Evolutionary conservation across 2,113 vertebrate genomes (phyloP).

Genomic region (Poeciliopsis occidentalis): DNA sequence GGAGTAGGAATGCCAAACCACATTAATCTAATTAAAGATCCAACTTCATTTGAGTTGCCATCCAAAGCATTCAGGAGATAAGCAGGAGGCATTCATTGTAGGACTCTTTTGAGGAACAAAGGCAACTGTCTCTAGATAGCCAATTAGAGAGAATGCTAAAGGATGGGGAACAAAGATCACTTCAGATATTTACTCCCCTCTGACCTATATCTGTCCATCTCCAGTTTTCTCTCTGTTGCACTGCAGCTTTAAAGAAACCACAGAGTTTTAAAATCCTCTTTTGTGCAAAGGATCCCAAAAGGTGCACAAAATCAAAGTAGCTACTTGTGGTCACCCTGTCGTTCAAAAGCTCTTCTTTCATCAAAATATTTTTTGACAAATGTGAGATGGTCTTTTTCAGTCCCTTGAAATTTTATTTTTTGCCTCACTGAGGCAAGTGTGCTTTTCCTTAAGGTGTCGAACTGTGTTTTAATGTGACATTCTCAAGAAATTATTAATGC

Average conservation of each 20-base stretch:
- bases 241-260: constrained; percentile 47
- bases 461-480: no score
- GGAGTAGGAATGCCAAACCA: constrained; percentile 40
- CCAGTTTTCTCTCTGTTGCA: constrained; percentile 39
- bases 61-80: constrained; percentile 63
- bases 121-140: constrained; percentile 67
- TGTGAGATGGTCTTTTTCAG: no score
- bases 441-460: no score
- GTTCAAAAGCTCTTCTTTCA: constrained; percentile 42
- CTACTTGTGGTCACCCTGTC: constrained; percentile 56
- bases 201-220: constrained; percentile 9
- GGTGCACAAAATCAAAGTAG: constrained; percentile 47
- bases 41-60: constrained; percentile 55
- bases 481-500: no score
- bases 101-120: constrained; percentile 69
- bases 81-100: constrained; percentile 62
- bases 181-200: constrained; percentile 1
- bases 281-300: not conserved
- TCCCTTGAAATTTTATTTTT: no score
- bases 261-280: not conserved
- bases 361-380: no score
- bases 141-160: constrained; percentile 70
- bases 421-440: no score
- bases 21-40: constrained; percentile 59
- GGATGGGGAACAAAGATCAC: constrained; percentile 6